Evolutionary conservation across 2,888 invertebrate genomes (phyloP).

Genomic region (Tenthredo scrophulariae): DNA sequence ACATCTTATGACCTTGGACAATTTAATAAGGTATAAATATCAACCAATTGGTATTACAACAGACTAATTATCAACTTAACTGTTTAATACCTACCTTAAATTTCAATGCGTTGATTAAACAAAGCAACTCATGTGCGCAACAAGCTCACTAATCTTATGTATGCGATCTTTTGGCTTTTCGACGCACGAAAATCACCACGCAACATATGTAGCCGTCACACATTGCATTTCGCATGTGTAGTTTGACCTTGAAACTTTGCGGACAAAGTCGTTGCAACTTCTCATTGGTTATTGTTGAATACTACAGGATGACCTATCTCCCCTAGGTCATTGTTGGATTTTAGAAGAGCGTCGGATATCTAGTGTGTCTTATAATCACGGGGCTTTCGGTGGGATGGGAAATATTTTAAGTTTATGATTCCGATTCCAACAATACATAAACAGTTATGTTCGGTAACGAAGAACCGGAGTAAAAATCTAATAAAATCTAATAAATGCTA

Average conservation of each 20-base stretch:
- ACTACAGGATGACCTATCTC: not conserved
- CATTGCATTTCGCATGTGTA: not conserved
- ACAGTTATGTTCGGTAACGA: slow-evolving; percentile 30
- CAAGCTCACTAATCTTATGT: slow-evolving; percentile 5
- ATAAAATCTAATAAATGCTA: not conserved
- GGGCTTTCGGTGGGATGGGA: slow-evolving; percentile 18
- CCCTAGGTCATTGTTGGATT: not conserved
- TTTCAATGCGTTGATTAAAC: slow-evolving; percentile 1
- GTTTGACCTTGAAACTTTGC: not conserved
- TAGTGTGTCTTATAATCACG: not conserved
- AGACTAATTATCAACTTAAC: not conserved
- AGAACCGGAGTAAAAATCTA: not conserved
- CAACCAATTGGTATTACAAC: not conserved
- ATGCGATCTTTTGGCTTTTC: not conserved
- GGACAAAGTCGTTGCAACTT: not conserved
- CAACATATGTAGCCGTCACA: not conserved
- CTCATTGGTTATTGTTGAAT: not conserved
- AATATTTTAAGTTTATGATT: slow-evolving; percentile 38
- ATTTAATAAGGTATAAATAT: not conserved
- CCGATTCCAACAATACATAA: slow-evolving; percentile 35
- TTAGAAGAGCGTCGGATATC: not conserved
- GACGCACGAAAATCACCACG: not conserved
- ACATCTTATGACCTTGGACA: not conserved
- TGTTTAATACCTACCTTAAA: not conserved
- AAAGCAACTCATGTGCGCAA: not conserved